phyloP scores from a whole-genome alignment of 2,888 invertebrate species.

The Apodemia duryi region DNA sequence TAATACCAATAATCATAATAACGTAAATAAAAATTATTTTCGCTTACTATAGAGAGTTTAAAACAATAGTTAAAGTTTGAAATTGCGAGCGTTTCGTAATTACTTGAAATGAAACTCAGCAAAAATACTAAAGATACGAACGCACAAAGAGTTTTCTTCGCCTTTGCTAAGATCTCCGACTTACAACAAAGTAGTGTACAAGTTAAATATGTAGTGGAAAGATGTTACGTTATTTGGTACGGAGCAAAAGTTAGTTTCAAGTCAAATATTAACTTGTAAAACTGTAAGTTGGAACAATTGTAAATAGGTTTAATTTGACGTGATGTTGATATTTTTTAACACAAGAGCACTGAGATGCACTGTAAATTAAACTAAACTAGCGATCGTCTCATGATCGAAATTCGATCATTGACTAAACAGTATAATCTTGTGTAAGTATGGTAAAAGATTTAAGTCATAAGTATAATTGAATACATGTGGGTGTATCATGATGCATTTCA shows the following conservation, averaged over 20 bases:
- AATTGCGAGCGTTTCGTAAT: not conserved
- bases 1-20: no score
- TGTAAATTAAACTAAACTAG: no score
- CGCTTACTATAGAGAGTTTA: no score
- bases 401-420: no score
- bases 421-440: no score
- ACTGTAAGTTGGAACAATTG: not conserved
- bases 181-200: not conserved
- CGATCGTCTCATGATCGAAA: no score
- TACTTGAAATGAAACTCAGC: constrained; percentile 1
- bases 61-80: no score
- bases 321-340: not conserved
- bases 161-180: not conserved
- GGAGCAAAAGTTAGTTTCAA: constrained; percentile 3
- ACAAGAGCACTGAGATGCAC: no score
- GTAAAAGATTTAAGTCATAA: no score
- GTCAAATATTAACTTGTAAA: not conserved
- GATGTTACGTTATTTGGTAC: not conserved
- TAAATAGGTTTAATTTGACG: not conserved
- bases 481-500: no score
- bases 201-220: constrained; percentile 8
- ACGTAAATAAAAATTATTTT: no score
- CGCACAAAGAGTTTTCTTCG: not conserved
- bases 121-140: not conserved
- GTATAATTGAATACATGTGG: no score